These are phyloP conservation scores for Yponomeuta sedellus DNA, from an alignment of 2,888 invertebrate species.

Conservation along the genomic window DNA sequence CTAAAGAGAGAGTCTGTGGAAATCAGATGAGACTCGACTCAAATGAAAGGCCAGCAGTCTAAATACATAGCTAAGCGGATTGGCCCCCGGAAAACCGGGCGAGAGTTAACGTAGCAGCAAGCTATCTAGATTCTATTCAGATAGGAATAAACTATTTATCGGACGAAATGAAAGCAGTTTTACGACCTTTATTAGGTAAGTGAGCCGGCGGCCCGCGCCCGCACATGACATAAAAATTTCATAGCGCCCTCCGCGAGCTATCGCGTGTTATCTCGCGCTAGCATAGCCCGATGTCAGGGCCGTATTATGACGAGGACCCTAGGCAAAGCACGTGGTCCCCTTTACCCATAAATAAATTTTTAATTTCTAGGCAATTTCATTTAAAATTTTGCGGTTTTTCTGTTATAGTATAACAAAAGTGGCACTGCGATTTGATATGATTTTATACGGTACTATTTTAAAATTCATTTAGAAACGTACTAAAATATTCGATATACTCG, in stretches of 20 bases:
- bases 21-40: not conserved
- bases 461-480: too few species aligned
- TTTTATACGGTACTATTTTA: too few species aligned
- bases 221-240: constrained; percentile 5
- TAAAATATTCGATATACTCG: too few species aligned
- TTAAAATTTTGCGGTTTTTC: too few species aligned
- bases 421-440: too few species aligned
- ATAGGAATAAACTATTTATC: constrained; percentile 11
- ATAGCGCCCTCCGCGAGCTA: constrained; percentile 3
- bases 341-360: too few species aligned
- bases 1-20: not conserved
- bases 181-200: constrained; percentile 6
- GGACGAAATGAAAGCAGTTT: not conserved
- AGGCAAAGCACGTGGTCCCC: too few species aligned
- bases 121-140: not conserved
- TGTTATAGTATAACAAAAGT: too few species aligned
- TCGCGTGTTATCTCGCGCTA: not conserved
- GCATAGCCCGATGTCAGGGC: not conserved
- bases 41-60: not conserved
- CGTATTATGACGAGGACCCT: not conserved
- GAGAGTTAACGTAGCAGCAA: not conserved
- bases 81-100: not conserved
- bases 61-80: not conserved
- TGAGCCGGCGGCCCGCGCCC: not conserved
- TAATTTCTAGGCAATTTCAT: too few species aligned